Percentiles rank a stretch among this genome's conserved stretches.
Conservation (phyloP, 2,888 invertebrate species). For the Hypomecis punctinalis region DNA sequence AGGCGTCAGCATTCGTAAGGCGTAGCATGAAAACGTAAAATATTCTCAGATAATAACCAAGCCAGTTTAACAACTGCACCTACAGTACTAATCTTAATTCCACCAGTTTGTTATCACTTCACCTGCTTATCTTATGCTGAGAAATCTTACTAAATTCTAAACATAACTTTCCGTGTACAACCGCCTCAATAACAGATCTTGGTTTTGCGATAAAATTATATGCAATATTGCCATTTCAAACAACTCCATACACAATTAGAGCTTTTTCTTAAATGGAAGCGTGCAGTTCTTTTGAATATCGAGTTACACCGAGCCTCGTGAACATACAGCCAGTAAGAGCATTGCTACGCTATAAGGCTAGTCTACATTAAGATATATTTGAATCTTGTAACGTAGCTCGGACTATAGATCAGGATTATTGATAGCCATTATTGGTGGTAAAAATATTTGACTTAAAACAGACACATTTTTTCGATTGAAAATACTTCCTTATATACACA, state of each 20-base stretch:
- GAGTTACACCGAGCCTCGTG: not conserved
- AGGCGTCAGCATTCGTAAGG: slow-evolving; percentile 43
- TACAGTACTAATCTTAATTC: slow-evolving; percentile 12
- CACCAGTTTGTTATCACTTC: slow-evolving; percentile 7
- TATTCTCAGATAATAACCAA: slow-evolving; percentile 14
- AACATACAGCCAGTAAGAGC: not conserved
- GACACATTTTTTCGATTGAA: too few relatives aligned
- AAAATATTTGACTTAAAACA: too few relatives aligned
- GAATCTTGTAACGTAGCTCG: too few relatives aligned
- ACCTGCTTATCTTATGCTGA: not conserved
- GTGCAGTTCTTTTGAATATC: slow-evolving; percentile 1
- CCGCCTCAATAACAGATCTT: slow-evolving; percentile 2
- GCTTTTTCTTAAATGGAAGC: slow-evolving; percentile 1
- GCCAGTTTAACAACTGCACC: slow-evolving; percentile 7
- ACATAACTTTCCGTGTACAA: slow-evolving; percentile 2
- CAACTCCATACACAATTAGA: slow-evolving; percentile 1
- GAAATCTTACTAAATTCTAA: slow-evolving; percentile 5
- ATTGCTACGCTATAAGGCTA: not conserved
- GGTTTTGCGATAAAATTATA: slow-evolving; percentile 4
- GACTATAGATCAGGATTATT: too few relatives aligned
- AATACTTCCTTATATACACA: too few relatives aligned
- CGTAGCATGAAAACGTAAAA: slow-evolving; percentile 38
- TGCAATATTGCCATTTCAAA: slow-evolving; percentile 1
- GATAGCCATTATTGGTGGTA: too few relatives aligned
- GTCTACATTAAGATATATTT: too few relatives aligned